These are phyloP conservation scores for Phortica variegata DNA, from an alignment of 1,140 invertebrate genomes.

Conservation along the genomic window DNA sequence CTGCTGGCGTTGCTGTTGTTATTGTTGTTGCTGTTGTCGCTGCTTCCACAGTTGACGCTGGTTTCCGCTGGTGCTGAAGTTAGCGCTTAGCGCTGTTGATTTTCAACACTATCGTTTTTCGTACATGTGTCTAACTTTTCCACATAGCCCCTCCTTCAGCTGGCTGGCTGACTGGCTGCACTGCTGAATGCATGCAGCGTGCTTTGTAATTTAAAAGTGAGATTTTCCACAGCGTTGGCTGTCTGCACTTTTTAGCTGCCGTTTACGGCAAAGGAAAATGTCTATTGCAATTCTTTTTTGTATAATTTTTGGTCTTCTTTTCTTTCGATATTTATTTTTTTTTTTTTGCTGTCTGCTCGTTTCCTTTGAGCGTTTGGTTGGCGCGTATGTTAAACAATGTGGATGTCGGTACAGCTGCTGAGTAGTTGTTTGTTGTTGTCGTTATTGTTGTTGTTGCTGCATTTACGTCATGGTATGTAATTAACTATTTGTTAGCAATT, in stretches of 20 bases:
- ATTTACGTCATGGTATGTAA: slow-evolving; percentile 34
- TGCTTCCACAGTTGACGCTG: background rate
- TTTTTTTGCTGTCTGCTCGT: slow-evolving; percentile 3
- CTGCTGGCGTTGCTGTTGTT: slow-evolving; percentile 2
- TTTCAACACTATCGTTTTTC: slow-evolving; percentile 55
- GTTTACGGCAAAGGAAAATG: slow-evolving; percentile 33
- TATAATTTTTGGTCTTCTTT: slow-evolving; percentile 24
- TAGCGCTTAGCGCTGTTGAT: slow-evolving; percentile 54
- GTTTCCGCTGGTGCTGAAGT: slow-evolving; percentile 44
- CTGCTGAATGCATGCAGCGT: slow-evolving; percentile 32
- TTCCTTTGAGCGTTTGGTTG: slow-evolving; percentile 13
- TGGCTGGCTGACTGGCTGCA: slow-evolving; percentile 14
- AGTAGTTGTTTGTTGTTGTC: background rate
- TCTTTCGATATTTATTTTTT: slow-evolving; percentile 4
- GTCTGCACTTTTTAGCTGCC: slow-evolving; percentile 21
- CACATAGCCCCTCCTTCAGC: slow-evolving; percentile 9
- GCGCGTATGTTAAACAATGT: too few relatives aligned
- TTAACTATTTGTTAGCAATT: slow-evolving; percentile 28
- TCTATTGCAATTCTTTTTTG: slow-evolving; percentile 45
- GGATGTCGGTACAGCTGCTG: too few relatives aligned
- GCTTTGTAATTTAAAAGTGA: slow-evolving; percentile 52
- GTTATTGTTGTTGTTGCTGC: slow-evolving; percentile 3
- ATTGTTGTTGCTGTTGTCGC: slow-evolving; percentile 8
- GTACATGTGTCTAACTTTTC: slow-evolving; percentile 28
- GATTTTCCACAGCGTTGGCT: slow-evolving; percentile 50